Conservation (phyloP, 2,888 invertebrate genomes). For the Villa cingulata region DNA sequence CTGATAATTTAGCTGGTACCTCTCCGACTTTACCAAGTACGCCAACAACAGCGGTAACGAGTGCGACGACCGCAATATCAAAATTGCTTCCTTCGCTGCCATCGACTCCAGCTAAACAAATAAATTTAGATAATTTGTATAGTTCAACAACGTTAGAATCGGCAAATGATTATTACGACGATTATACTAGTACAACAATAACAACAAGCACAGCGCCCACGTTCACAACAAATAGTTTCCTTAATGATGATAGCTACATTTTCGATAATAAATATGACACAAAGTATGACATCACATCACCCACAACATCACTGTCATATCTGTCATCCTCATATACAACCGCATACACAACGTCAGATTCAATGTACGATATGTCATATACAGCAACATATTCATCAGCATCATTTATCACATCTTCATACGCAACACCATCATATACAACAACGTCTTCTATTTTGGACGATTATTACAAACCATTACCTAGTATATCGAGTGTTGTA, state of each 20-base stretch:
- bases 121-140: slow-evolving; percentile 3
- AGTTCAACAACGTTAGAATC: not conserved
- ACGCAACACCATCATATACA: slow-evolving; percentile 7
- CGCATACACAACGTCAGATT: not conserved
- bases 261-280: slow-evolving; percentile 7
- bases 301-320: slow-evolving; percentile 20
- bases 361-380: not conserved
- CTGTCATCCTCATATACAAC: slow-evolving; percentile 13
- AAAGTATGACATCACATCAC: slow-evolving; percentile 8
- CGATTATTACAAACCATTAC: not conserved
- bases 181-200: slow-evolving; percentile 1
- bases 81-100: slow-evolving; percentile 4
- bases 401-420: slow-evolving; percentile 9
- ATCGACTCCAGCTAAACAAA: slow-evolving; percentile 2
- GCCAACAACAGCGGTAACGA: not conserved
- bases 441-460: slow-evolving; percentile 3
- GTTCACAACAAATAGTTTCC: slow-evolving; percentile 3
- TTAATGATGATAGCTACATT: not conserved
- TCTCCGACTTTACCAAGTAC: slow-evolving; percentile 5
- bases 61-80: not conserved
- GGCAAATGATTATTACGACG: slow-evolving; percentile 3
- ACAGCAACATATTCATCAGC: slow-evolving; percentile 11
- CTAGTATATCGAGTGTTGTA: slow-evolving; percentile 7
- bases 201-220: slow-evolving; percentile 1
- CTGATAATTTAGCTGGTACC: slow-evolving; percentile 19